Evolutionary conservation across 2,113 vertebrate genomes (phyloP).

Genomic region (Sinocyclocheilus maitianheensis): DNA sequence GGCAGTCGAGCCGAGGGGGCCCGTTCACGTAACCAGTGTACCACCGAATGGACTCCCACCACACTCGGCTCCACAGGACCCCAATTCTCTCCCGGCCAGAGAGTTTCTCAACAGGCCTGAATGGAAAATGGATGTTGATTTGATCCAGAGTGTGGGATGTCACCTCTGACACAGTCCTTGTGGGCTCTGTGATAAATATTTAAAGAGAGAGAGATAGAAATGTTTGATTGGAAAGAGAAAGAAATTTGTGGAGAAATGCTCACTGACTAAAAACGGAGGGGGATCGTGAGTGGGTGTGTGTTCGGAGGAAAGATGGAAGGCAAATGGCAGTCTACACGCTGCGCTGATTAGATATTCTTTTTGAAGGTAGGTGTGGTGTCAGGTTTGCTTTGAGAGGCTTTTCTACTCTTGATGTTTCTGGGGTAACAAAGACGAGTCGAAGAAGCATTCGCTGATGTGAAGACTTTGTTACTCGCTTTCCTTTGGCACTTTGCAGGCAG

Average conservation of each 20-base stretch:
- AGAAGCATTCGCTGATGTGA: conserved; percentile 6
- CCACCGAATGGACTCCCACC: conserved; percentile 3
- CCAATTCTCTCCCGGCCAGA: conserved; percentile 8
- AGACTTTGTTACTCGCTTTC: conserved; percentile 4
- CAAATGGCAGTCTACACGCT: conserved; percentile 24
- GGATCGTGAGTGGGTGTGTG: not conserved
- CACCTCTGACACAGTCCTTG: conserved; percentile 39
- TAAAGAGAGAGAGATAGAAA: conserved; percentile 18
- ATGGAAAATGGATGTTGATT: conserved; percentile 43
- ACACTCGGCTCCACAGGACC: not conserved
- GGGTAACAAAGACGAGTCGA: conserved; percentile 30
- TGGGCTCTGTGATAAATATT: conserved; percentile 41
- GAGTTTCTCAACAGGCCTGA: conserved; percentile 17
- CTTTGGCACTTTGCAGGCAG: conserved; percentile 20
- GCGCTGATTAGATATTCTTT: conserved; percentile 38
- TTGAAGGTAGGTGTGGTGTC: conserved; percentile 34
- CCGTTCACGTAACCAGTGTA: not conserved
- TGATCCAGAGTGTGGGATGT: conserved; percentile 41
- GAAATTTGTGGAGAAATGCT: not conserved
- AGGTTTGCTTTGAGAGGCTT: conserved; percentile 17
- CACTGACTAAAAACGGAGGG: not conserved
- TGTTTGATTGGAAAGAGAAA: conserved; percentile 17
- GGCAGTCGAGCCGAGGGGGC: not conserved
- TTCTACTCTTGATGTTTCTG: conserved; percentile 28
- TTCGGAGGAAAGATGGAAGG: conserved; percentile 13